These are phyloP conservation scores for Uria lomvia DNA, from an alignment of 2,113 vertebrate genomes.

Conservation along the genomic window DNA sequence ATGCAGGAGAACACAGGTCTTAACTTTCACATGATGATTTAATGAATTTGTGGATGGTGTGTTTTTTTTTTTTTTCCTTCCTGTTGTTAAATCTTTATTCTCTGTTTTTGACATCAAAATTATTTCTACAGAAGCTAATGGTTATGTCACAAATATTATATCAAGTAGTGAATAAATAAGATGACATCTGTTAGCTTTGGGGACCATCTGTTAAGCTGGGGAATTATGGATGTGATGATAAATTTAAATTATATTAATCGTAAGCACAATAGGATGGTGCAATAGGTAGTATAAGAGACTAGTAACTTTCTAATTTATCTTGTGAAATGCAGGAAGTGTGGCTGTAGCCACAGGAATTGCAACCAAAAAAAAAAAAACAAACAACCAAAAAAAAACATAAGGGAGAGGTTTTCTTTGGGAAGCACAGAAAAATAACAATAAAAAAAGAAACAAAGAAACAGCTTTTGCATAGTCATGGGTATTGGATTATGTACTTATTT, in stretches of 20 bases:
- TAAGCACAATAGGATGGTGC: neutral
- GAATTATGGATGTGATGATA: constrained; percentile 38
- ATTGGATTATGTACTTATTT: neutral
- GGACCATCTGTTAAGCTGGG: constrained; percentile 48
- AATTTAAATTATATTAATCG: constrained; percentile 44
- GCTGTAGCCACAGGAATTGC: neutral
- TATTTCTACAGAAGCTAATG: constrained; percentile 44
- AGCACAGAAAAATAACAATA: neutral
- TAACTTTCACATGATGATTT: neutral
- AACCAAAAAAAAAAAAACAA: neutral
- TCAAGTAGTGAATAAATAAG: constrained; percentile 42
- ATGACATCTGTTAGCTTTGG: constrained; percentile 56
- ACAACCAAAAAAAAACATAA: neutral
- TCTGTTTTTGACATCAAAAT: constrained; percentile 20
- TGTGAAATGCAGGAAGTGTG: neutral
- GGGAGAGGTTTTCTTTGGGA: neutral
- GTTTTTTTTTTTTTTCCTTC: neutral
- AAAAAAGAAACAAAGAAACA: neutral
- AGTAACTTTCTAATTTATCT: neutral
- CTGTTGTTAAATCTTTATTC: neutral
- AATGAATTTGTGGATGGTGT: neutral
- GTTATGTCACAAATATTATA: constrained; percentile 63
- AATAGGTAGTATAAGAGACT: neutral
- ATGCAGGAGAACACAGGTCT: neutral
- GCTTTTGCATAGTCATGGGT: neutral